Evolutionary conservation across 2,888 invertebrate genomes (phyloP).

Genomic region (Coecobrya sp.): DNA sequence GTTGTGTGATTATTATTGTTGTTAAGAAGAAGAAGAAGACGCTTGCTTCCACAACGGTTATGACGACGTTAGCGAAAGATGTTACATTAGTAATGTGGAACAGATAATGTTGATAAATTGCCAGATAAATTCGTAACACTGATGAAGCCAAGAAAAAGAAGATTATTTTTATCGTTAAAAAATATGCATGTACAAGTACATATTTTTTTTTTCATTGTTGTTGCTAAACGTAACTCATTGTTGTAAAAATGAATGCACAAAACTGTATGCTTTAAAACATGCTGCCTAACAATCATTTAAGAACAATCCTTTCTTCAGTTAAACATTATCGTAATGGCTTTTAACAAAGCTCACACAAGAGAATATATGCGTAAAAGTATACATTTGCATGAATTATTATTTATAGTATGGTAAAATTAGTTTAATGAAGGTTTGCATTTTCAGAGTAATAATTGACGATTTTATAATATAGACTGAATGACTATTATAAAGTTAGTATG

Average conservation of each 20-base stretch:
- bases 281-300: too few relatives aligned
- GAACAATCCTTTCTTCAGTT: too few relatives aligned
- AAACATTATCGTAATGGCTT: too few relatives aligned
- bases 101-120: slow-evolving; percentile 74
- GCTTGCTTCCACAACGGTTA: slow-evolving; percentile 3
- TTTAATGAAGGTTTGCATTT: too few relatives aligned
- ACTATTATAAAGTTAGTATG: too few relatives aligned
- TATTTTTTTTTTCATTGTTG: not conserved
- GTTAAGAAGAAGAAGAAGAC: not conserved
- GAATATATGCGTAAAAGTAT: too few relatives aligned
- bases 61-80: slow-evolving; percentile 12
- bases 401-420: too few relatives aligned
- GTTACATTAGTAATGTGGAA: slow-evolving; percentile 72
- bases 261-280: too few relatives aligned
- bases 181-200: slow-evolving; percentile 18
- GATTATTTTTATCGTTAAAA: slow-evolving; percentile 25
- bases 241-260: not conserved
- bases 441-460: too few relatives aligned
- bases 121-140: slow-evolving; percentile 72
- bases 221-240: not conserved
- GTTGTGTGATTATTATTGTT: not conserved
- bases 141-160: slow-evolving; percentile 56
- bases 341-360: too few relatives aligned
- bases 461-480: too few relatives aligned
- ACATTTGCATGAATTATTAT: too few relatives aligned